These are phyloP conservation scores for Trachemys scripta DNA, from an alignment of 2,113 vertebrate species.

Conservation along the genomic window DNA sequence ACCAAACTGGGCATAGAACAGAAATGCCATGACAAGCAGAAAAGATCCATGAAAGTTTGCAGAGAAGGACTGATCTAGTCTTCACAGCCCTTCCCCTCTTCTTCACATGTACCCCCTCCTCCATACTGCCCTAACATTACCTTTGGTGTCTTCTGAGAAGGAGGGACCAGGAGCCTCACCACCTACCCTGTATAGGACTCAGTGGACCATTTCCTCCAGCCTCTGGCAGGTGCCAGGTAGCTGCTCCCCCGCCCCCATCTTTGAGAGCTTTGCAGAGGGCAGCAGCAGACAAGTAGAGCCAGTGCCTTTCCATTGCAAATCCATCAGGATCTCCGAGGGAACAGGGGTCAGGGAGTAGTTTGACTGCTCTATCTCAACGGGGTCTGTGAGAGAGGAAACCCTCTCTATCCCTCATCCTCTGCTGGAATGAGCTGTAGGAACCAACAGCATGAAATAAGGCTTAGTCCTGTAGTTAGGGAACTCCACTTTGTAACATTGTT, in stretches of 20 bases:
- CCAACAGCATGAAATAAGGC: too few relatives aligned
- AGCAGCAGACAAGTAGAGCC: background rate
- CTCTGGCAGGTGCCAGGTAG: background rate
- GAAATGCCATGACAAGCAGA: background rate
- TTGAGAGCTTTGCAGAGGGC: background rate
- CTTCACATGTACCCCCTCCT: background rate
- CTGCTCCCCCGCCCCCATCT: background rate
- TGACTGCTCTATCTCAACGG: too few relatives aligned
- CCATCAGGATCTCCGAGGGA: too few relatives aligned
- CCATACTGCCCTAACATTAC: background rate
- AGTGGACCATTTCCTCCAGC: background rate
- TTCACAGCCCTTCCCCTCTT: background rate
- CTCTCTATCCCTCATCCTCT: too few relatives aligned
- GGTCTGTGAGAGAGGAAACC: too few relatives aligned
- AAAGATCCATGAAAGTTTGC: background rate
- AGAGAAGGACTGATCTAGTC: too few relatives aligned
- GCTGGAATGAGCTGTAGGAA: too few relatives aligned
- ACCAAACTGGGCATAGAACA: background rate
- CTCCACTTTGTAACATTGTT: too few relatives aligned
- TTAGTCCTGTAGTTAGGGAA: too few relatives aligned
- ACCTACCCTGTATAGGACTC: background rate
- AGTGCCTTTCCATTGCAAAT: background rate
- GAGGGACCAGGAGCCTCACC: background rate
- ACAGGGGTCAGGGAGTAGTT: too few relatives aligned
- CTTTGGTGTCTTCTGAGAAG: background rate